Conservation (phyloP, 2,113 vertebrate species). For the Sorex araneus region DNA sequence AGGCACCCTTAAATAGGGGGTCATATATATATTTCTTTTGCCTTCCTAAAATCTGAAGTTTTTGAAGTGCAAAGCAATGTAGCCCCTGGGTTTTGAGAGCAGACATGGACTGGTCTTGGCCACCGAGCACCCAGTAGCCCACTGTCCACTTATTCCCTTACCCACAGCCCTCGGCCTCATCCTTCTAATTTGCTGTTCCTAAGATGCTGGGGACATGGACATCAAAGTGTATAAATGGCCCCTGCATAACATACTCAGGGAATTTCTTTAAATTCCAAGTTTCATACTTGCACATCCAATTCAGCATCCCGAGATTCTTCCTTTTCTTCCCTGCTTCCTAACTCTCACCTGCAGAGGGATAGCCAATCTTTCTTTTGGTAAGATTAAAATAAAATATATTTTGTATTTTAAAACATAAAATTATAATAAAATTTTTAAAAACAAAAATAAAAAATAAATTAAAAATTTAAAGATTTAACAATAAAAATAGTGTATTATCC, state of each 20-base stretch:
- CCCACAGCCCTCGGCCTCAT: not conserved
- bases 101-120: not conserved
- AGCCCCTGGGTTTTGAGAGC: not conserved
- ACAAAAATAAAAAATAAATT: too few species aligned
- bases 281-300: not conserved
- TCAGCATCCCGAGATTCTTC: not conserved
- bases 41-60: slow-evolving; percentile 15
- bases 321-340: not conserved
- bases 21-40: not conserved
- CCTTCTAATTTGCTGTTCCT: not conserved
- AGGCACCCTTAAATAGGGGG: too few species aligned
- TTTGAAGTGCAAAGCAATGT: slow-evolving; percentile 16
- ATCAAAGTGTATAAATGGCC: not conserved
- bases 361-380: not conserved
- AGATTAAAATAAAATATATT: too few species aligned
- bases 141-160: not conserved
- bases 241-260: not conserved
- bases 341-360: slow-evolving; percentile 6
- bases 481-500: too few species aligned
- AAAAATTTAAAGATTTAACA: too few species aligned
- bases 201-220: not conserved
- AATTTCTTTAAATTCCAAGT: not conserved
- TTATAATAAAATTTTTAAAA: too few species aligned
- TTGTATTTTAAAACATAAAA: too few species aligned
- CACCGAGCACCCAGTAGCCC: not conserved